A percentile compares a stretch with the other conserved stretches of the same genome.
These are phyloP conservation scores for Acrobasis repandana DNA, from an alignment of 2,888 invertebrate species.

Conservation along the genomic window DNA sequence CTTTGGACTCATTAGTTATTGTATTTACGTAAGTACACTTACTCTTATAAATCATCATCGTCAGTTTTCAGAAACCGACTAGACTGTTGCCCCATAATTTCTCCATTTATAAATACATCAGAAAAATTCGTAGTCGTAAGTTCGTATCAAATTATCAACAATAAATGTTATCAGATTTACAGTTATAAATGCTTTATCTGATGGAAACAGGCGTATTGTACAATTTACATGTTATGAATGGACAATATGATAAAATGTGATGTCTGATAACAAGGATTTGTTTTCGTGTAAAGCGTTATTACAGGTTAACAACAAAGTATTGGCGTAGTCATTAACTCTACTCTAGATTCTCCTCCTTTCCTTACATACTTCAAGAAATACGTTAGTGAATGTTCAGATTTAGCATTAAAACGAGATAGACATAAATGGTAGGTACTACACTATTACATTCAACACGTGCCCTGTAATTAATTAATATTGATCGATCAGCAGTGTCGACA, in stretches of 20 bases:
- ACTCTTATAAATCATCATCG: no score
- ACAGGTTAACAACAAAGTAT: neutral
- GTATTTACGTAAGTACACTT: no score
- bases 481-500: slow-evolving; percentile 25
- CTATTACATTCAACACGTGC: neutral
- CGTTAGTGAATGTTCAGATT: neutral
- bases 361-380: no score
- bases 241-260: slow-evolving; percentile 3
- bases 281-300: neutral
- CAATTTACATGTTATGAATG: slow-evolving; percentile 3
- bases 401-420: neutral
- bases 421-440: neutral
- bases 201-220: slow-evolving; percentile 13
- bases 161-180: slow-evolving; percentile 18
- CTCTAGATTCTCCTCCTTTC: no score
- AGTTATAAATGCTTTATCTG: slow-evolving; percentile 18
- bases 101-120: no score
- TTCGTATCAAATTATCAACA: slow-evolving; percentile 15
- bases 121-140: neutral
- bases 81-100: no score
- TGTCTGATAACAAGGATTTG: neutral
- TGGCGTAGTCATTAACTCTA: neutral
- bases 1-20: no score
- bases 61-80: no score
- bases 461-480: slow-evolving; percentile 12